Evolutionary conservation across 2,113 vertebrate species (phyloP).

Genomic region (Alces alces): DNA sequence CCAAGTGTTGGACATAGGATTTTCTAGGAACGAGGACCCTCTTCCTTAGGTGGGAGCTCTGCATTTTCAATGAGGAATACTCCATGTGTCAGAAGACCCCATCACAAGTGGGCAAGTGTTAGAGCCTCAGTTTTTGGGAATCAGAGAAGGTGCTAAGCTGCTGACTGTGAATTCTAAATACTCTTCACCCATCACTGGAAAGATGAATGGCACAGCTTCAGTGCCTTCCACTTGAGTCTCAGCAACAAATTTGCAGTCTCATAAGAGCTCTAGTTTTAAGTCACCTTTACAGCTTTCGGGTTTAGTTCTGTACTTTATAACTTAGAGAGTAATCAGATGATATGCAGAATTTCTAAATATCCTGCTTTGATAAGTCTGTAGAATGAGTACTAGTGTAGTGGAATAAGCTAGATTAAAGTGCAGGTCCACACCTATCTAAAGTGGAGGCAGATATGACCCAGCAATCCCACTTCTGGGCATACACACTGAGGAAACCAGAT

Average conservation of each 20-base stretch:
- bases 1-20: neutral
- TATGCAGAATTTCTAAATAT: neutral
- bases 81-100: neutral
- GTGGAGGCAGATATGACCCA: neutral
- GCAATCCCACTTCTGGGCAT: too few relatives aligned
- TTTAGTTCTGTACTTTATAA: neutral
- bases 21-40: neutral
- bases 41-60: neutral
- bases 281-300: neutral
- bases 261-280: neutral
- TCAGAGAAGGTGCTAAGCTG: neutral
- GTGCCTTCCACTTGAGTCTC: neutral
- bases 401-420: neutral
- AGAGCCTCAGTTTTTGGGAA: neutral
- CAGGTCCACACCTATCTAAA: neutral
- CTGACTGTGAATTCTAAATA: constrained; percentile 19
- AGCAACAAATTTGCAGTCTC: constrained; percentile 24
- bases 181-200: neutral
- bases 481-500: too few relatives aligned
- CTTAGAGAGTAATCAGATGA: neutral
- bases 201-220: neutral
- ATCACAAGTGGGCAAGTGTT: neutral
- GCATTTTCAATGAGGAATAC: neutral
- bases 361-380: neutral
- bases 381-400: neutral